Base-by-base conservation (phyloP, 2,113 vertebrate species). In the Piliocolobus tephrosceles region DNA sequence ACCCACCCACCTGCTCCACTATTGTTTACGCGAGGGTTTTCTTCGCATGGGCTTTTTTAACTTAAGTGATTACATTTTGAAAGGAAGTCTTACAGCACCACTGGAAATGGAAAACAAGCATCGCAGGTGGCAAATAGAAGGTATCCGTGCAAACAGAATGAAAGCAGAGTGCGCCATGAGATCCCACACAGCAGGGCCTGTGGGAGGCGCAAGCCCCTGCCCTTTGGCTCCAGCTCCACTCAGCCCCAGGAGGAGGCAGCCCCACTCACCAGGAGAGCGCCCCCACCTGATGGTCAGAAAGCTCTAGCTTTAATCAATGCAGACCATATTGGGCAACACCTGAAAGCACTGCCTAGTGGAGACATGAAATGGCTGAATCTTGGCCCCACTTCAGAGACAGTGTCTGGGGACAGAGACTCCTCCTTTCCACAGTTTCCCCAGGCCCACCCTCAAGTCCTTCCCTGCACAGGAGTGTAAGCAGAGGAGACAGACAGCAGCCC, bases 11-110 rank as follows among this genome's bases (percentile, higher is more conserved):
- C 81, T 40, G 55, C 86, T 78, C 64, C 91, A 79, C 81, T 82
- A 22, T 20, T 98, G 89, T 93, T 97, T 90, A 75, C 68, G 64
- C n/a, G 82, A 87, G 91, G 47, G 23, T 95, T 94, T 97, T 80
- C 94, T 84, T 93, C 79, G 35, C 93, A 96, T 40, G 25, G n/a
- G 70, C 90, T 87, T 82, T 86, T 95, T 88, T 88, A 13, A 91
- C 91, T 93, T 93, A 97, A 97, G 90, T 95, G 96, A 96, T 96
- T 96, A 78, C 96, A 97, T 97, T 96, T 98, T 98, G 95, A 97
- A 97, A 96, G 79, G 75, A 94, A 97, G 75, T 70, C 93, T 89
- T 91, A 84, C 79, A 84, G 94, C 87, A 32, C 89, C 35, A 23
- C 68, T 96, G 87, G 94, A 98, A 95, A 96, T 82, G 80, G 95